Evolutionary conservation across 2,113 vertebrate species (phyloP), one percentile per base, ranked within the genome.

Genomic region (Myrmecophaga tridactyla): DNA sequence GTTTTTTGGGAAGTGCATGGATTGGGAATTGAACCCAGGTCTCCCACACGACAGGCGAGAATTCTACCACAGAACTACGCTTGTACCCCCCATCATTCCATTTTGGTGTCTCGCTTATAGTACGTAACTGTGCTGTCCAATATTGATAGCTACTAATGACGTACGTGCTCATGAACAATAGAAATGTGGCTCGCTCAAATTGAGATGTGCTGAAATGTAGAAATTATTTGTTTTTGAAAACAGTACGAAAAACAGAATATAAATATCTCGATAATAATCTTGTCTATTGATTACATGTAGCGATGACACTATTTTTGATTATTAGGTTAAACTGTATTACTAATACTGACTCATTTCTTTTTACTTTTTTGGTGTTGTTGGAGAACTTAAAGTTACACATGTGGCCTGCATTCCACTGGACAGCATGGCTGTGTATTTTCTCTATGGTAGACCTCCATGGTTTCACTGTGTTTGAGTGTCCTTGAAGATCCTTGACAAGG

Each of bases 131-230:
- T 39, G 9, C 23, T 81, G 13, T 76, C 17, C 67, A 65, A 34
- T 29, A 31, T n/a, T 1, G 39, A 17, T 1, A n/a, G 51, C 6
- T 15, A 7, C 8, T 29, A 25, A 17, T 6, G 25, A 18, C 2
- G 20, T 29, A 1, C 17, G 20, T 29, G 7, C 34, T 67, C 14
- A 48, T 7, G 48, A 60, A 11, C 36, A 17, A 27, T 70, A 13
- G 13, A 67, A 81, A 8, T 18, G 20, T 41, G 65, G 18, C 31
- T 46, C 25, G 62, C n/a, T 67, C 25, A 41, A 65, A 81, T 0
- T 3, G 75, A 82, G 67, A 43, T n/a, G 23, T 15, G 15, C 31
- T n/a, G 10, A 31, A 62, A 46, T 34, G 20, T 53, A 56, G 65
- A 56, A 43, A 46, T 15, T 43, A 21, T n/a, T n/a, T n/a, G 14